Base-by-base conservation (phyloP, 2,113 vertebrate genomes). In the Tenebrosternarchus preto region DNA sequence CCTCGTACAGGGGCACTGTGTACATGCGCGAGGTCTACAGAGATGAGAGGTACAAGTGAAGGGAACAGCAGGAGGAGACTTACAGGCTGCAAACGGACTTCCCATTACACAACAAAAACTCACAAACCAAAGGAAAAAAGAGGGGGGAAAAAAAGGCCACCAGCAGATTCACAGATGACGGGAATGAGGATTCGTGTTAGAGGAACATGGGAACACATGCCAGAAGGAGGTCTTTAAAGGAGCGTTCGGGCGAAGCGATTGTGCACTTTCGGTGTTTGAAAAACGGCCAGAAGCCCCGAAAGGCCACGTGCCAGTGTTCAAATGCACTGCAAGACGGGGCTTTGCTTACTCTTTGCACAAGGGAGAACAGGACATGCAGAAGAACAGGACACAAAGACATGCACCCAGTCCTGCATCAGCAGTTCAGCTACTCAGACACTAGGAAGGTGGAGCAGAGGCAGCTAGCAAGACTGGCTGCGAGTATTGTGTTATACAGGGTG, bases 11-110 rank as follows among this genome's bases (percentile, higher is more conserved):
- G 0, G 97, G 97, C 88, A 98, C 95, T 0, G 97, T 98, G 91
- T 99, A 99, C 97, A 99, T 99, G 85, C 97, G 94, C 17, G 97
- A 99, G 69, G 97, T 97, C 97, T 99, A 90, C 0, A 31, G 8
- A 70, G 63, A 50, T 12, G 55, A 76, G 16, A 22, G 17, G 46
- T 8, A 60, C 22, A 46, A 60, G 8, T 2, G 1, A 36, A 19
- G 70, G 24, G 19, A 56, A 29, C 29, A 46, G 68, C 9, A 57
- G 36, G 55, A 29, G 24, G 11, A 29, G 27, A 60, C 43, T n/a
- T n/a, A 31, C 7, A 15, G 16, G 7, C 63, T 4, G 16, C 19
- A 31, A 15, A 57, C 19, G 73, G 22, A 39, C 63, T 1, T n/a
- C 33, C 8, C 33, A n/a, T 22, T 68, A 50, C 43, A 50, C 17